Conservation (phyloP, 2,113 vertebrate genomes). For the Melanotaenia duboulayi region DNA sequence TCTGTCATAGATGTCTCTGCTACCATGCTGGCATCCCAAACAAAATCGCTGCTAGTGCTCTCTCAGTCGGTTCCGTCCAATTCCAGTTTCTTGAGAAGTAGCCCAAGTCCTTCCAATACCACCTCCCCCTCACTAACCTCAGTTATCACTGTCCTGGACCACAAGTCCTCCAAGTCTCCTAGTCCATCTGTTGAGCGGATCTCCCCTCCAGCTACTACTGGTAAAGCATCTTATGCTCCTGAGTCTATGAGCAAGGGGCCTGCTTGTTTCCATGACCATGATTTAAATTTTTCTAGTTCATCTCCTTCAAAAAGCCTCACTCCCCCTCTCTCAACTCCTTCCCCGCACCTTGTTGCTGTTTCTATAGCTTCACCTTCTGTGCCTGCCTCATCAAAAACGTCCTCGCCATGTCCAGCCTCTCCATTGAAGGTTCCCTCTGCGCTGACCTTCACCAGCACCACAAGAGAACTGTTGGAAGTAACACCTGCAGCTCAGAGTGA, state of each 20-base stretch:
- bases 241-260: conserved; percentile 42
- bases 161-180: conserved; percentile 65
- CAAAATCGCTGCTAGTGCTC: conserved; percentile 65
- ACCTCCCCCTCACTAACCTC: conserved; percentile 57
- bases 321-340: conserved; percentile 58
- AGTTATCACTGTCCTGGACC: conserved; percentile 44
- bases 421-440: conserved; percentile 11
- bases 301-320: conserved; percentile 35
- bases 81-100: conserved; percentile 39
- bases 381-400: conserved; percentile 40
- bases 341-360: conserved; percentile 45
- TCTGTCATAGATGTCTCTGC: conserved; percentile 66
- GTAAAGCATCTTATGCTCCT: conserved; percentile 40
- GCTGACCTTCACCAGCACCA: conserved; percentile 36
- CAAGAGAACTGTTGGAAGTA: conserved; percentile 33
- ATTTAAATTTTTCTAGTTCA: conserved; percentile 48
- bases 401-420: conserved; percentile 53
- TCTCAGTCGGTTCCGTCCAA: conserved; percentile 52
- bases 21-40: conserved; percentile 60
- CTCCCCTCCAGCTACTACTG: conserved; percentile 37
- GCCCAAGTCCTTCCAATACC: conserved; percentile 59
- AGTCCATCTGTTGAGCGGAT: conserved; percentile 64
- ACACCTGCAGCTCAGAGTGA: conserved; percentile 5
- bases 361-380: conserved; percentile 34
- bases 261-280: conserved; percentile 41